These are phyloP conservation scores for Acronicta leporina DNA, from an alignment of 2,888 invertebrate genomes.

Conservation along the genomic window DNA sequence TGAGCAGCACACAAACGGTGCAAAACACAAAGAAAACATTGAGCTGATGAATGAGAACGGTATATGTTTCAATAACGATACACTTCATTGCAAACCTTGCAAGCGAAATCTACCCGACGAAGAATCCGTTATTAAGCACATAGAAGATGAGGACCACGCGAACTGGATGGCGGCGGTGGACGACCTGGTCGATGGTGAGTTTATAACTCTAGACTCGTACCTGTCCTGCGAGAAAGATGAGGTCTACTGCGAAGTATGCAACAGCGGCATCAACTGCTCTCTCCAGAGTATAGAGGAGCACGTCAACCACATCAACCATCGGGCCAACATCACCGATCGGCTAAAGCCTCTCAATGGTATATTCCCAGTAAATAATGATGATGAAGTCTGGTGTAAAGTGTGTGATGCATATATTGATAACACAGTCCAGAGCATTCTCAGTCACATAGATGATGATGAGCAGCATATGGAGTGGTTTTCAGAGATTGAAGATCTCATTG, in stretches of 20 bases:
- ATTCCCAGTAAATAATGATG: conserved; percentile 65
- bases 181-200: conserved; percentile 75
- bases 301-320: conserved; percentile 70
- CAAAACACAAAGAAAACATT: conserved; percentile 75
- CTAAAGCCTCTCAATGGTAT: conserved; percentile 73
- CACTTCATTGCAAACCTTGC: conserved; percentile 74
- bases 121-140: conserved; percentile 70
- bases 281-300: conserved; percentile 70
- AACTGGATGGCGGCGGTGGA: conserved; percentile 75
- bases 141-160: conserved; percentile 69
- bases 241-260: conserved; percentile 72
- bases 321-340: conserved; percentile 68
- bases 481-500: conserved; percentile 71
- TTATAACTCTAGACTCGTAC: conserved; percentile 69
- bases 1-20: conserved; percentile 76
- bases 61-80: conserved; percentile 63
- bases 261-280: conserved; percentile 62
- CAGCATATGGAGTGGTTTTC: conserved; percentile 73
- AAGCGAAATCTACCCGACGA: conserved; percentile 63
- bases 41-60: conserved; percentile 73
- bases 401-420: conserved; percentile 71
- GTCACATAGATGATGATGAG: conserved; percentile 72
- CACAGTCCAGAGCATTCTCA: conserved; percentile 61
- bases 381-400: conserved; percentile 75
- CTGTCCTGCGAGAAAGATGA: conserved; percentile 69